Percentiles rank a stretch among this genome's conserved stretches.
Evolutionary conservation across 2,113 vertebrate genomes (phyloP).

Genomic region (Potamarius usumacintae): DNA sequence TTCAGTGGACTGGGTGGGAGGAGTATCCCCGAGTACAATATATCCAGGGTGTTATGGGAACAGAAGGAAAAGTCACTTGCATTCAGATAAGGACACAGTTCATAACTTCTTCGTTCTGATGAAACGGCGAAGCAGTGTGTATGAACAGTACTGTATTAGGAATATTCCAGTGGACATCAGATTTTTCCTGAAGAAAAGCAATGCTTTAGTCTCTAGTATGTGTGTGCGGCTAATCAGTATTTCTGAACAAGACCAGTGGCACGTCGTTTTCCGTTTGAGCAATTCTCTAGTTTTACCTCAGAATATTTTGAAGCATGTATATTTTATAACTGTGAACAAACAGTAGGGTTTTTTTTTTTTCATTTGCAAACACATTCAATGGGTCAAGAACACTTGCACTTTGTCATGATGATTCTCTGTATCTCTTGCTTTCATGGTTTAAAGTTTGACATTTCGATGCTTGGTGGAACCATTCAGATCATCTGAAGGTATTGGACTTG

Average conservation of each 20-base stretch:
- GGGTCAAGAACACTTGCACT: background rate
- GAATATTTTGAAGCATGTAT: background rate
- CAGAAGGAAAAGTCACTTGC: background rate
- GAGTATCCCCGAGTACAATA: conserved; percentile 45
- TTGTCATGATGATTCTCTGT: background rate
- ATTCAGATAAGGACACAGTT: background rate
- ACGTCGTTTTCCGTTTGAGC: background rate
- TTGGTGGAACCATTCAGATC: background rate
- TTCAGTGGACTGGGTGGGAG: background rate
- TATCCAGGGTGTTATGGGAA: conserved; percentile 19
- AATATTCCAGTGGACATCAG: background rate
- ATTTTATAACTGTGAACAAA: conserved; percentile 19
- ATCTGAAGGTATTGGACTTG: background rate
- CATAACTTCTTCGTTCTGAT: background rate
- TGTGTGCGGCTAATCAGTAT: background rate
- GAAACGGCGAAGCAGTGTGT: background rate
- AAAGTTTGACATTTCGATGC: background rate
- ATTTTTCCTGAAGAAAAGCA: background rate
- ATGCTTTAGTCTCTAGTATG: background rate
- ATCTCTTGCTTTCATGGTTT: background rate
- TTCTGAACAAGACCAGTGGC: background rate
- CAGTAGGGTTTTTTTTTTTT: background rate
- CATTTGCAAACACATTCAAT: background rate
- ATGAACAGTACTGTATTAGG: background rate
- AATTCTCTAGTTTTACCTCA: conserved; percentile 29